Conservation (phyloP, 2,888 invertebrate genomes). For the Punctoribates punctum region DNA sequence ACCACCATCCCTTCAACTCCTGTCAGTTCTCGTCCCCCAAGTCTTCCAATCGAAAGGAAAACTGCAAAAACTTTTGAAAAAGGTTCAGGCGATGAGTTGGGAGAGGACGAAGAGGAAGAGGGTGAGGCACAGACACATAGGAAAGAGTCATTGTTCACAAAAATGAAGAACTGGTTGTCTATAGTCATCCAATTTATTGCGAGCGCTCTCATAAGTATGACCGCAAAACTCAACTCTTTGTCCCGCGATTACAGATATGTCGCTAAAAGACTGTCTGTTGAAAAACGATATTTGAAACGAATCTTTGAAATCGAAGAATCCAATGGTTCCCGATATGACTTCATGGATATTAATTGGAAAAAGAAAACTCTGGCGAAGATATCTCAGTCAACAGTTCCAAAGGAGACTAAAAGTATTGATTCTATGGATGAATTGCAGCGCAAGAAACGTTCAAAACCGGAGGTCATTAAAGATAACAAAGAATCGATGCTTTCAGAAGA, state of each 20-base stretch:
- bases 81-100: neutral
- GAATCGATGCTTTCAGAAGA: conserved; percentile 29
- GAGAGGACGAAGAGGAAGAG: conserved; percentile 30
- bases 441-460: conserved; percentile 28
- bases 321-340: conserved; percentile 42
- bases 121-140: neutral
- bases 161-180: conserved; percentile 59
- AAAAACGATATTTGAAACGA: conserved; percentile 75
- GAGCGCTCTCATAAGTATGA: conserved; percentile 74
- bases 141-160: conserved; percentile 46
- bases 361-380: conserved; percentile 41
- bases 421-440: neutral
- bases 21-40: conserved; percentile 5
- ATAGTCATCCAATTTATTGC: conserved; percentile 69
- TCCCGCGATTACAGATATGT: conserved; percentile 94
- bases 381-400: conserved; percentile 38
- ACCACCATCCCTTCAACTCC: conserved; percentile 47
- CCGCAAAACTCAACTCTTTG: conserved; percentile 74
- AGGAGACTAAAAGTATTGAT: conserved; percentile 25
- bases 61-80: neutral
- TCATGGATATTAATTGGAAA: conserved; percentile 41
- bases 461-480: neutral
- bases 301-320: conserved; percentile 46
- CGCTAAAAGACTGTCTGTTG: conserved; percentile 76
- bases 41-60: neutral